Evolutionary conservation across 2,888 invertebrate genomes (phyloP), one percentile per base, ranked within the genome.

Genomic region (Ceraclea dissimilis): DNA sequence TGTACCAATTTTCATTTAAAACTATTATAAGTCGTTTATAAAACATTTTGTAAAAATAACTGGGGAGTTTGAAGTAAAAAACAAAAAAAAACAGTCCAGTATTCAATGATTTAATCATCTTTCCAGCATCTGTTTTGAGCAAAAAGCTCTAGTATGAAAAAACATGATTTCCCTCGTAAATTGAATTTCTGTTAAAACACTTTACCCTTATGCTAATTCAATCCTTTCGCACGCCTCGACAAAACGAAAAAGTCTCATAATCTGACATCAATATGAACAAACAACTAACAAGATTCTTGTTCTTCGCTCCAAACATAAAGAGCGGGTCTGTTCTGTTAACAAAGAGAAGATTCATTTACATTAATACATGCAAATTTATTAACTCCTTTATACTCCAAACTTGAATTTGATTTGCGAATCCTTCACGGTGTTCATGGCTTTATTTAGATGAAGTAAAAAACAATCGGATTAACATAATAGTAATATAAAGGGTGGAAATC

Each of bases 181-280:
- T 39, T 39, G n/a, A 39, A 39, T 39, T 31, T 39, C 16, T 16
- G n/a, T 13, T n/a, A 39, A 39, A 39, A 13, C 39, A 39, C 39
- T 39, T 39, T 16, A 39, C 39, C 39, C 39, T 39, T 39, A 39
- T 39, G 39, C 39, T 39, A 39, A 39, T 39, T 16, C 39, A 39
- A 39, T 39, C 39, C 39, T 39, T 39, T 39, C 16, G 39, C 16
- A 39, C 39, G 39, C 16, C 39, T 39, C 39, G 39, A 39, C 39
- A 13, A 39, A 39, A 39, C 16, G 39, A 39, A 39, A 39, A 39
- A 39, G 39, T 39, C 39, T 16, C 16, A 39, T 39, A 39, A 39
- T 39, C 39, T 39, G 39, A 39, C 39, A 39, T 39, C 39, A 39
- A 39, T 39, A 39, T 39, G 39, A 39, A 39, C 39, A 39, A 39